phyloP scores from a whole-genome alignment of 2,888 invertebrate genomes.

The Leptinotarsa haldemani region DNA sequence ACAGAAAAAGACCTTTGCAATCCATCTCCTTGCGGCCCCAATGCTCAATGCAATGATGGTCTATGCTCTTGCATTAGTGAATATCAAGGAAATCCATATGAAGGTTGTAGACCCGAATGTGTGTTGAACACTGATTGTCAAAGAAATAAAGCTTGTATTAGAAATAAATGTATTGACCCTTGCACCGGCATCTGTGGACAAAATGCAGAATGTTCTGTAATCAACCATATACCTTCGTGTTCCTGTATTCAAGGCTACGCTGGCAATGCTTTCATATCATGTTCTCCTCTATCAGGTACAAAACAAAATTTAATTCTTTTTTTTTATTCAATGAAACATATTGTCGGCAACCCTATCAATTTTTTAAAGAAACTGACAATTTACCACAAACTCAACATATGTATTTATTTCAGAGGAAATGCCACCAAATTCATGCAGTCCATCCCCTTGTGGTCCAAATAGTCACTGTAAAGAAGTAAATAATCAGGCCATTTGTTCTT shows the following conservation, averaged over 20 bases:
- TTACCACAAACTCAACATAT: neutral
- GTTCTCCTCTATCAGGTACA: constrained; percentile 71
- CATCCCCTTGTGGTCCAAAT: constrained; percentile 80
- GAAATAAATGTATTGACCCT: constrained; percentile 72
- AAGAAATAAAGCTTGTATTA: constrained; percentile 71
- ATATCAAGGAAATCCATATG: constrained; percentile 68
- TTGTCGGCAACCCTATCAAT: too few species aligned
- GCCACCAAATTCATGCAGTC: constrained; percentile 75
- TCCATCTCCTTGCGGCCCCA: constrained; percentile 80
- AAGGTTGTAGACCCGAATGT: constrained; percentile 72
- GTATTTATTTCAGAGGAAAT: constrained; percentile 56
- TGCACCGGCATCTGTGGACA: constrained; percentile 74
- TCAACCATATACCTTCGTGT: constrained; percentile 71
- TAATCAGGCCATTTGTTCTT: constrained; percentile 77
- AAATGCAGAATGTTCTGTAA: constrained; percentile 71
- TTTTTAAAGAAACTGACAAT: neutral
- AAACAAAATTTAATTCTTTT: constrained; percentile 2
- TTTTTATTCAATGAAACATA: too few species aligned
- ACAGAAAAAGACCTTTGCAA: constrained; percentile 69
- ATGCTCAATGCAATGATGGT: constrained; percentile 69
- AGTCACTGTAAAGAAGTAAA: constrained; percentile 76
- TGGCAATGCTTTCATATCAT: constrained; percentile 79
- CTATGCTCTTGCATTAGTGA: constrained; percentile 66
- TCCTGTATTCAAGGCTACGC: constrained; percentile 73
- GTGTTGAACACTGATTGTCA: constrained; percentile 73